phyloP scores from a whole-genome alignment of 1,140 invertebrate genomes.

The Anadara kagoshimensis region DNA sequence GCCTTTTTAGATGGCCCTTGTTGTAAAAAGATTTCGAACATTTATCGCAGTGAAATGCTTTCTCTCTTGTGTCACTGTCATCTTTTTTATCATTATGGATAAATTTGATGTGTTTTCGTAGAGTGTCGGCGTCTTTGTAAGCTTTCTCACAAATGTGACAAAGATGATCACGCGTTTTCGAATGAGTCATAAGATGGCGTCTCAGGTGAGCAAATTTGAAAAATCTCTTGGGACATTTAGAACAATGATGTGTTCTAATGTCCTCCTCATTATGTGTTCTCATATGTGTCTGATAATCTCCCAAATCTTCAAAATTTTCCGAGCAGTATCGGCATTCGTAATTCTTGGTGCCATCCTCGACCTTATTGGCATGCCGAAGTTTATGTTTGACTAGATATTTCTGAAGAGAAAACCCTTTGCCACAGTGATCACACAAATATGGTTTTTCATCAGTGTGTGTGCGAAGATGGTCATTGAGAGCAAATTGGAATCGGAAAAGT shows the following conservation, averaged over 20 bases:
- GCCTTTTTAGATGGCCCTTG: constrained; percentile 35
- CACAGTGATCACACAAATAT: constrained; percentile 72
- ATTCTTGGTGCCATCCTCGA: constrained; percentile 66
- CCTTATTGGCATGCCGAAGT: constrained; percentile 21
- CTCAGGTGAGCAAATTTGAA: constrained; percentile 40
- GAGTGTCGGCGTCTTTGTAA: constrained; percentile 35
- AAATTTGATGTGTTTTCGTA: constrained; percentile 29
- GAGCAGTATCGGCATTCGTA: constrained; percentile 68
- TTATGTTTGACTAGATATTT: constrained; percentile 35
- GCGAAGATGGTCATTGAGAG: constrained; percentile 59
- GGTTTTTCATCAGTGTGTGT: constrained; percentile 70
- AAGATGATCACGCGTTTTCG: constrained; percentile 17
- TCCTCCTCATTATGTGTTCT: constrained; percentile 31
- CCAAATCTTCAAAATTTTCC: constrained; percentile 88
- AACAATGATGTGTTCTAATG: constrained; percentile 36
- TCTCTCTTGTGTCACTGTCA: constrained; percentile 39
- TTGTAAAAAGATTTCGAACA: constrained; percentile 64
- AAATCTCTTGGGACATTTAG: constrained; percentile 38
- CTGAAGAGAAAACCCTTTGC: constrained; percentile 44
- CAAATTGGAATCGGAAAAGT: constrained; percentile 32
- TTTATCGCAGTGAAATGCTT: constrained; percentile 68
- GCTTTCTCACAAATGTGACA: constrained; percentile 25
- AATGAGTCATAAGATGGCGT: constrained; percentile 38
- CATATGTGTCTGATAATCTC: constrained; percentile 40
- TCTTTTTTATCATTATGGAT: constrained; percentile 13